phyloP scores from a whole-genome alignment of 1,140 invertebrate species.

The Meloidogyne hapla region DNA sequence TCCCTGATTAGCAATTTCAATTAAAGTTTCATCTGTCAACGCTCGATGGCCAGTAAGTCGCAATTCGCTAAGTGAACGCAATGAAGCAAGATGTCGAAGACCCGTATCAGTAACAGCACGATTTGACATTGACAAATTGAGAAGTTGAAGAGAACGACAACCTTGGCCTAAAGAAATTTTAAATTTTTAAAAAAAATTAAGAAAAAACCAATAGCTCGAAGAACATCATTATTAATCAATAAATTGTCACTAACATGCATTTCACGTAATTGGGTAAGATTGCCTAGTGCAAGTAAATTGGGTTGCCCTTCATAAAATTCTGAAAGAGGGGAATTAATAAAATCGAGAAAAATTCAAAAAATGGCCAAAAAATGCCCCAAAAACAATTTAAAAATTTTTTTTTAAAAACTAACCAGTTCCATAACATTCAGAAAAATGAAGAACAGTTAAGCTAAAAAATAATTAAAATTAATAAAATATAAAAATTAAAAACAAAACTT shows the following conservation, averaged over 20 bases:
- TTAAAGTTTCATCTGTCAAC: slow-evolving; percentile 13
- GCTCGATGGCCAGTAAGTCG: slow-evolving; percentile 12
- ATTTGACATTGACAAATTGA: slow-evolving; percentile 20
- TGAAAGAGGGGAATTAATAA: too few relatives aligned
- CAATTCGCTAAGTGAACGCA: slow-evolving; percentile 1
- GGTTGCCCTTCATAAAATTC: slow-evolving; percentile 8
- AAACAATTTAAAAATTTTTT: background rate
- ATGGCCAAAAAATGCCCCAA: too few relatives aligned
- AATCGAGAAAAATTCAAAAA: too few relatives aligned
- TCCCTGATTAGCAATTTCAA: slow-evolving; percentile 8
- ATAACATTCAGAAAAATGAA: slow-evolving; percentile 25
- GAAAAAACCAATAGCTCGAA: slow-evolving; percentile 6
- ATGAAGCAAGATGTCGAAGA: slow-evolving; percentile 3
- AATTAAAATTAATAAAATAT: background rate
- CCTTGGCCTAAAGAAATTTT: background rate
- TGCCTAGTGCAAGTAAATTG: slow-evolving; percentile 8
- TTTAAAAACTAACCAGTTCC: background rate
- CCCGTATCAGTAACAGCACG: slow-evolving; percentile 18
- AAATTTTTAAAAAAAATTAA: background rate
- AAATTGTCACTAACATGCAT: slow-evolving; percentile 14
- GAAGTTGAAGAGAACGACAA: slow-evolving; percentile 5
- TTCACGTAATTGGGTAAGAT: slow-evolving; percentile 16
- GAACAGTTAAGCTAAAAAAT: slow-evolving; percentile 5
- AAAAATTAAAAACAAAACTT: background rate
- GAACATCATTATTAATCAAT: slow-evolving; percentile 19